These are phyloP conservation scores for Triplophysa rosa DNA, from an alignment of 2,113 vertebrate genomes.

Conservation along the genomic window DNA sequence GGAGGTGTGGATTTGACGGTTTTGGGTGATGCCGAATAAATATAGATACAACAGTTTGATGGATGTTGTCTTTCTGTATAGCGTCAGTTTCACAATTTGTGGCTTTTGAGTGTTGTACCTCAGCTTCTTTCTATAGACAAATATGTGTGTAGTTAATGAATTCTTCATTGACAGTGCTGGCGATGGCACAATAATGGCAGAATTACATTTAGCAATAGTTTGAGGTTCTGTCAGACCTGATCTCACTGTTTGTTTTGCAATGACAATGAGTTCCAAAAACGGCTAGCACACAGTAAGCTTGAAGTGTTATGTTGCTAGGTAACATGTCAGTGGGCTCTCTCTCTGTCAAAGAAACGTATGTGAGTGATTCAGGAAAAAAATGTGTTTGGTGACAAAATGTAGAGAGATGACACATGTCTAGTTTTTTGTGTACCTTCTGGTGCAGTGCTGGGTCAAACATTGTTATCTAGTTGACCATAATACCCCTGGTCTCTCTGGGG, in stretches of 20 bases:
- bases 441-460: slow-evolving; percentile 25
- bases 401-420: slow-evolving; percentile 19
- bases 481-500: background rate
- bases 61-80: background rate
- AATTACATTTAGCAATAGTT: slow-evolving; percentile 35
- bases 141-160: background rate
- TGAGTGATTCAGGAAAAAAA: slow-evolving; percentile 16
- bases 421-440: slow-evolving; percentile 16
- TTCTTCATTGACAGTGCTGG: background rate
- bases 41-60: background rate
- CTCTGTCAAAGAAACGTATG: slow-evolving; percentile 39
- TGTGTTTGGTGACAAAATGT: slow-evolving; percentile 26
- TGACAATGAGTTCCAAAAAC: slow-evolving; percentile 23
- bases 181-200: slow-evolving; percentile 3
- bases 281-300: slow-evolving; percentile 22
- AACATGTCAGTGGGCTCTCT: slow-evolving; percentile 36
- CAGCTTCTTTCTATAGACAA: background rate
- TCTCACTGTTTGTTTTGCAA: slow-evolving; percentile 34
- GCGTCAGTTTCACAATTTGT: background rate
- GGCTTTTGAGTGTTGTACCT: background rate
- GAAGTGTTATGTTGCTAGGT: slow-evolving; percentile 50
- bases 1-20: background rate
- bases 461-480: slow-evolving; percentile 14
- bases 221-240: slow-evolving; percentile 28
- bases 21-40: background rate